Evolutionary conservation across 2,888 invertebrate species (phyloP), one percentile per base, ranked within the genome.

Genomic region (Orchesella flavescens): DNA sequence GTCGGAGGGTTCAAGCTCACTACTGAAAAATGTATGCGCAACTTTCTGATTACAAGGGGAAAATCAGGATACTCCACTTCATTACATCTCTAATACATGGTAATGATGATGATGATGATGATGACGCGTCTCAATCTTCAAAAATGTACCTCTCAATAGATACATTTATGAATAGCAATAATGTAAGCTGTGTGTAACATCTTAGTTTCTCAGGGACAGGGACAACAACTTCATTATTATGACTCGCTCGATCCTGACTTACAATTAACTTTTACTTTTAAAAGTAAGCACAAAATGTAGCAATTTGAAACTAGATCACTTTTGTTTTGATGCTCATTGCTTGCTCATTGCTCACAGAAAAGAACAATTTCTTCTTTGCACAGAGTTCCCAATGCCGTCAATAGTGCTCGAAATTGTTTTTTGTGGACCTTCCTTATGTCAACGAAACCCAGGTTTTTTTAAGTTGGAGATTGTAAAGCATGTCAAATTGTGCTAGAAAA

Each of bases 201-300:
- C 34, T 34, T 7, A 34, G 34, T 19, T 66, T 71, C 55, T 71
- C 24, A 75, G 53, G 23, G 61, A 61, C 61, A 43, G 65, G 65
- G 65, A 65, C 44, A 68, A 68, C 68, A 68, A 68, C 49, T 68
- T 68, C 68, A 68, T 68, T 68, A 68, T 49, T 49, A 46, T 68
- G 68, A 68, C 46, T 46, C 34, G 34, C 34, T 34, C n/a, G n/a
- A 46, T 46, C 15, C 46, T 46, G 46, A 68, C 69, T 53, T 44
- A 72, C 71, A 77, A 79, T 79, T 72, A 79, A 79, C 78, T 79
- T 79, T 79, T 79, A 79, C 78, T 79, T 79, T 79, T 65, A 79
- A 79, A 68, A 72, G 34, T 34, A 34, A 34, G 72, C 71, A 72
- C 46, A 53, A n/a, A 79, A 72, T 44, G 78, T 63, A 65, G 72